Evolutionary conservation across 1,140 invertebrate genomes (phyloP), one percentile per base, ranked within the genome.

Genomic region (Aphaenogaster ashmeadi): DNA sequence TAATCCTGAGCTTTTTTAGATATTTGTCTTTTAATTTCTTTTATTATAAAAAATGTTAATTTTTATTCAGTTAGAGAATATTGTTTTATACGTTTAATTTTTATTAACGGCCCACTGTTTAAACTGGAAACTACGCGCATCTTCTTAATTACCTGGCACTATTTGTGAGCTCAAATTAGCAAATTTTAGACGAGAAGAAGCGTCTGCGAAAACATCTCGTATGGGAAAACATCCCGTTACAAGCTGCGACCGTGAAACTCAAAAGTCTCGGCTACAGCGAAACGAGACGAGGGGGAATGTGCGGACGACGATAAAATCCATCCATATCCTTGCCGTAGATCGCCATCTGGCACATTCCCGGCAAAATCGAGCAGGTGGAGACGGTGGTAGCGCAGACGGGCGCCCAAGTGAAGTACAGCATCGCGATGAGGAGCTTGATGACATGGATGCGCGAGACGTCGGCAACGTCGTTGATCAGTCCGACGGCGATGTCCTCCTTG

Each of bases 301-400:
- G 33, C 3, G 50, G 13, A 47, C 9, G 56, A 50, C 62, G 78
- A 52, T 84, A 60, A 84, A 75, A 84, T 62, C 27, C 44, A 60
- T 38, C 44, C 18, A 54, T 60, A 74, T 18, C 41, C 41, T 77
- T 77, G 13, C 27, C 56, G 21, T 44, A 97, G 95, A 94, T 98
- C 21, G 94, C 97, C 36, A 87, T 98, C 27, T 98, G 97, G 97
- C 97, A 98, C 93, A 95, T 98, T 54, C 96, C 96, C 7, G 96
- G 97, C 74, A 97, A 97, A 91, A 95, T 97, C 66, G 96, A 97
- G 88, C 96, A 96, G 87, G 94, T 97, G 0, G 97, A 98, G 87
- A 95, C 94, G 52, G 94, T 97, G 38, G 95, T 96, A 92, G 96
- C 96, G n/a, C 90, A 97, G n/a, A 97, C 96, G 66, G 94, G 96